A percentile compares a stretch with the other conserved stretches of the same genome.
Conservation (phyloP, 2,888 invertebrate genomes). For the Pimpla rufipes region DNA sequence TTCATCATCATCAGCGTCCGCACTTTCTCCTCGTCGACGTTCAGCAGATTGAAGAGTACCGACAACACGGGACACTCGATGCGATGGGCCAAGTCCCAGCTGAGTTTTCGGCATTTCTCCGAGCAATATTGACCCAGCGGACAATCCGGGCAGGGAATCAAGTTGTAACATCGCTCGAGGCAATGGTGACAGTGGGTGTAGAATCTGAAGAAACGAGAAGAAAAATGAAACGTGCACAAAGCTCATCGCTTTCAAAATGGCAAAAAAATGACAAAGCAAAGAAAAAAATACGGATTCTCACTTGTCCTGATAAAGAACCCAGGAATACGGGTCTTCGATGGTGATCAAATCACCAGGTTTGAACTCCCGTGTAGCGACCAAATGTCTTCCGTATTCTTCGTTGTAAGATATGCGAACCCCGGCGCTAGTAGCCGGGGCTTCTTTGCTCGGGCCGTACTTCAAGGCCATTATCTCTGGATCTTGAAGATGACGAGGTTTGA, state of each 20-base stretch:
- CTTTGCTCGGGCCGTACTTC: conserved; percentile 78
- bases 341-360: conserved; percentile 82
- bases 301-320: conserved; percentile 82
- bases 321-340: conserved; percentile 81
- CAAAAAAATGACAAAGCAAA: not conserved
- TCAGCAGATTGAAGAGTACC: conserved; percentile 79
- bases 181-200: conserved; percentile 84
- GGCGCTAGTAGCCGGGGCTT: conserved; percentile 79
- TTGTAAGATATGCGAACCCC: conserved; percentile 79
- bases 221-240: conserved; percentile 25
- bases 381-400: conserved; percentile 81
- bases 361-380: conserved; percentile 80
- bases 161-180: conserved; percentile 79
- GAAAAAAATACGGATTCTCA: conserved; percentile 62
- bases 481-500: conserved; percentile 75
- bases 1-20: conserved; percentile 82
- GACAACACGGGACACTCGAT: conserved; percentile 80
- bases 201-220: conserved; percentile 74
- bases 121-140: conserved; percentile 83
- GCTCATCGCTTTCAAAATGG: too few species aligned
- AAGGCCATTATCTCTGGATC: conserved; percentile 76
- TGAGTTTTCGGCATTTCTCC: conserved; percentile 77
- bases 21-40: conserved; percentile 82
- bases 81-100: conserved; percentile 80
- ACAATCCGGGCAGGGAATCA: conserved; percentile 82